Base-by-base conservation (phyloP, 2,888 invertebrate species). In the Brachyopa scutellaris region DNA sequence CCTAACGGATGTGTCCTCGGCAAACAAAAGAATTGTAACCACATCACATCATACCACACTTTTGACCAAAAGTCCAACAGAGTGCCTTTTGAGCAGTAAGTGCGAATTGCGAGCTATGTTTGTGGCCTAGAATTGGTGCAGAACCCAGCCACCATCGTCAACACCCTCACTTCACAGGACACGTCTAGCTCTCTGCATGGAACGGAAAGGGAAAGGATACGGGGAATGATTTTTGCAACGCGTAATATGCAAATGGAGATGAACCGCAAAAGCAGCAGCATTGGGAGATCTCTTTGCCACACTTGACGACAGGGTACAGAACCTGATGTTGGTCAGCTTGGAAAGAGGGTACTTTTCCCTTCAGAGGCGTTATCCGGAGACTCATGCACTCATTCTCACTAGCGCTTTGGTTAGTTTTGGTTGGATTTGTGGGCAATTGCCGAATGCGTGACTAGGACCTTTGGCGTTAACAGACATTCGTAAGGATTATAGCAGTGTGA, bases 381-480 rank as follows among this genome's bases (percentile, higher is more conserved):
- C 29, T 19, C 36, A 15, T 45, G 45, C 51, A 64, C 26, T 51
- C 31, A 13, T 26, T 36, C 23, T 61, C 61, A 36, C 61, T 23
- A 29, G 45, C 26, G 74, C 51, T 62, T 69, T 74, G 59, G 45
- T 33, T 66, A 66, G 51, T 72, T 79, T 79, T 84, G 84, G 85
- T 83, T 83, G 83, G 85, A 85, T 85, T 85, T 85, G 85, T 77
- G 85, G 85, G 69, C 59, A 83, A 83, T 79, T 84, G 69, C 29
- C 51, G 69, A 76, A 51, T 76, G 76, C 80, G 76, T 80, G 80
- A 80, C 69, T 57, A 45, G 31, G 47, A 64, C 45, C 62, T 55
- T 64, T 64, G 36, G 23, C 38, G 33, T 42, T 53, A 29, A 2
- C 11, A 6, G 3, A 15, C 2, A 61, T 15, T 31, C 23, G 40